Conservation (phyloP, 2,888 invertebrate genomes). For the Ferdinandea cuprea region DNA sequence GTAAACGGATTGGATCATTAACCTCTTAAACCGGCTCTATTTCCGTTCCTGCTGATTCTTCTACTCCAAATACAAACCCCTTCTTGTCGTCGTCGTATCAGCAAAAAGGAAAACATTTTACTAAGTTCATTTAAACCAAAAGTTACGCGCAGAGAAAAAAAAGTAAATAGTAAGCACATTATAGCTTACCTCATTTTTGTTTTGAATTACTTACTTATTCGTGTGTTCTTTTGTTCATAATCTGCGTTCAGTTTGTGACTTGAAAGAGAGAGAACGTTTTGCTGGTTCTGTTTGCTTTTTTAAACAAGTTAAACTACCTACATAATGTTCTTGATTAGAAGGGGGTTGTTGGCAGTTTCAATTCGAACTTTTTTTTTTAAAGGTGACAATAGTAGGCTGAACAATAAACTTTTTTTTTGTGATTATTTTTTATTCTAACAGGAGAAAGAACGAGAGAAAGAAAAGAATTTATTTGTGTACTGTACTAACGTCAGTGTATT, state of each 20-base stretch:
- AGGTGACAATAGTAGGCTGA: conserved; percentile 27
- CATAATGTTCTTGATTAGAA: too few species aligned
- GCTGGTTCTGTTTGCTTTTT: conserved; percentile 2
- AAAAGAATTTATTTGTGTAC: neutral
- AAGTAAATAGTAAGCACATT: neutral
- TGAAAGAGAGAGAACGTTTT: neutral
- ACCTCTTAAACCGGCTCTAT: conserved; percentile 35
- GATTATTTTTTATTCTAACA: neutral
- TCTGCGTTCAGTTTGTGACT: conserved; percentile 3
- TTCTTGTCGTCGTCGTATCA: neutral
- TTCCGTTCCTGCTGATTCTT: neutral
- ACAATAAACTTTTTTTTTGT: conserved; percentile 12
- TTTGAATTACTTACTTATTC: conserved; percentile 19
- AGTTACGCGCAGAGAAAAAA: conserved; percentile 4
- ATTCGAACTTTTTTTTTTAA: conserved; percentile 13
- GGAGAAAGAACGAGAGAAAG: neutral
- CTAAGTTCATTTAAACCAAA: conserved; percentile 2
- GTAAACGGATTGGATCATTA: conserved; percentile 26
- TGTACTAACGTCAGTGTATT: neutral
- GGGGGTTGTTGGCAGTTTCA: neutral
- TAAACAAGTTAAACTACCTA: conserved; percentile 43
- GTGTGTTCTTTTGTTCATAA: conserved; percentile 3
- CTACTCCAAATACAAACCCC: too few species aligned
- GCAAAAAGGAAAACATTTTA: neutral
- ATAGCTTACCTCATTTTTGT: conserved; percentile 51